A percentile compares a stretch with the other conserved stretches of the same genome.
Evolutionary conservation across 1,140 invertebrate genomes (phyloP).

Genomic region (Bombus confusus): DNA sequence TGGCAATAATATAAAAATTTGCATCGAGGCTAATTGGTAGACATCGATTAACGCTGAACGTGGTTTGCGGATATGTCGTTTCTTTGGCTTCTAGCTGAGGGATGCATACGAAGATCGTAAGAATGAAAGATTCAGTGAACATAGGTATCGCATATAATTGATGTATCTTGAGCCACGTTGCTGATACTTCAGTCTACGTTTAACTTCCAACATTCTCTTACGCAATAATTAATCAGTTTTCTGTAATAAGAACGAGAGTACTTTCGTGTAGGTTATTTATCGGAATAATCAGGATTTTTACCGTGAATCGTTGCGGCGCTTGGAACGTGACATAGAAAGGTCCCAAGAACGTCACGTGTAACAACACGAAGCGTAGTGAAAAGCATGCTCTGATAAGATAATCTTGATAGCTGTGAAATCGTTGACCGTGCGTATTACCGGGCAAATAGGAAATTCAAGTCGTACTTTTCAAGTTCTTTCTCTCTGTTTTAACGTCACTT

Average conservation of each 20-base stretch:
- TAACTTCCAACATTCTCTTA: neutral
- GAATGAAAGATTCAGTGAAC: neutral
- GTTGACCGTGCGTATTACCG: constrained; percentile 3
- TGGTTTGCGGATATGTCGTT: neutral
- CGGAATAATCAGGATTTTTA: neutral
- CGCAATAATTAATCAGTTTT: neutral
- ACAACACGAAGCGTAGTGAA: neutral
- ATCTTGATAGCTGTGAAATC: neutral
- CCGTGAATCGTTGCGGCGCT: neutral
- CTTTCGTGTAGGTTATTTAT: neutral
- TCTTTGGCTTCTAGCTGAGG: neutral
- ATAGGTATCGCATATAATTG: neutral
- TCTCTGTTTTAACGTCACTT: neutral
- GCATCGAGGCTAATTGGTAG: neutral
- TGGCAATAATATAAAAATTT: no score
- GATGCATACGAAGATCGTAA: neutral
- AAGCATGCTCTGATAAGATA: constrained; percentile 20
- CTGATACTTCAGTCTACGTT: neutral
- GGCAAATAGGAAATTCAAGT: neutral
- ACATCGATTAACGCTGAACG: neutral
- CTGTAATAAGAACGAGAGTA: no score
- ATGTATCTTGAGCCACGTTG: neutral
- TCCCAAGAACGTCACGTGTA: neutral
- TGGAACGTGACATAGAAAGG: neutral
- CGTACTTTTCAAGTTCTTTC: neutral